These are phyloP conservation scores for Lasioglossum figueresi DNA, from an alignment of 2,888 invertebrate species.

Conservation along the genomic window DNA sequence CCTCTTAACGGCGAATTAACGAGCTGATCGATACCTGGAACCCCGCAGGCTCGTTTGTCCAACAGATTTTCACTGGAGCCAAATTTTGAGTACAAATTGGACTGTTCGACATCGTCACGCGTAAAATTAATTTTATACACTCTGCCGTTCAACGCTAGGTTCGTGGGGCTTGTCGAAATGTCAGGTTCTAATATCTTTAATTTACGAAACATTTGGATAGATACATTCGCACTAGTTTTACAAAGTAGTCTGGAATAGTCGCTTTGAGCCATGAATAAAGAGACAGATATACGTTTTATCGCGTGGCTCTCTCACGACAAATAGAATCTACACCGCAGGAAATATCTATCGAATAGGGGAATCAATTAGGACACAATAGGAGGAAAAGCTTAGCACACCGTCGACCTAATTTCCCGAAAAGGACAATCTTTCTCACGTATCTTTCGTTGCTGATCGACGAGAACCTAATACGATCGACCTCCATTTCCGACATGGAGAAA, in stretches of 20 bases:
- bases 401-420: background rate
- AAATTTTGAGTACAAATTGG: background rate
- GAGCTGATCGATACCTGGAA: background rate
- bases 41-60: background rate
- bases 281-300: no score
- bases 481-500: background rate
- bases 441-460: background rate
- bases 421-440: constrained; percentile 1
- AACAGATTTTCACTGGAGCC: background rate
- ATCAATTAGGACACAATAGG: background rate
- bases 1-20: background rate
- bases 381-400: background rate
- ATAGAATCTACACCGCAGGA: background rate
- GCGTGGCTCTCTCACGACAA: no score
- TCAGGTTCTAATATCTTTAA: no score
- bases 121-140: no score
- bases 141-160: no score
- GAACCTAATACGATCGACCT: constrained; percentile 1
- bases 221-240: no score
- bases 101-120: background rate
- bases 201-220: no score
- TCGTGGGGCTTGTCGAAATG: no score
- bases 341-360: background rate
- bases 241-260: no score
- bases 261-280: no score